phyloP scores from a whole-genome alignment of 2,888 invertebrate species.

The Xestia xanthographa region DNA sequence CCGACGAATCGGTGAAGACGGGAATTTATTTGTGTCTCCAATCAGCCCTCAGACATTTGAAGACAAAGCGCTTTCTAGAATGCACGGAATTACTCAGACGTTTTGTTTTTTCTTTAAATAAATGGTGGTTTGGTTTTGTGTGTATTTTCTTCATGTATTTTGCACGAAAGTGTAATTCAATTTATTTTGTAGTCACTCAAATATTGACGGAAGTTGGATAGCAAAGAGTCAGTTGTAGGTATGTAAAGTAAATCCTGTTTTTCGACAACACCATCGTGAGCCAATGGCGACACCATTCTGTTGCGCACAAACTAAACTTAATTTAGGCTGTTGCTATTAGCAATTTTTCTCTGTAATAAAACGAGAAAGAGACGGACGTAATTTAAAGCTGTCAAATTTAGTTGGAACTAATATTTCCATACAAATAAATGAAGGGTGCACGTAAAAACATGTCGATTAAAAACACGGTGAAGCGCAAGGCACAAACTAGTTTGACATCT shows the following conservation, averaged over 20 bases:
- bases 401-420: too few species aligned
- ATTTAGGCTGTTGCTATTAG: too few species aligned
- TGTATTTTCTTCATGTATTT: too few species aligned
- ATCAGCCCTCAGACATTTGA: constrained; percentile 80
- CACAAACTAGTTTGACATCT: too few species aligned
- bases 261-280: not conserved
- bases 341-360: too few species aligned
- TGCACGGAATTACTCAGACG: constrained; percentile 65
- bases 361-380: too few species aligned
- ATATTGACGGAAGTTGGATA: not conserved
- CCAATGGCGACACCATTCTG: too few species aligned
- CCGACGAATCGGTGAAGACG: constrained; percentile 72
- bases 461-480: too few species aligned
- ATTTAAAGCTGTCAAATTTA: too few species aligned
- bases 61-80: constrained; percentile 81
- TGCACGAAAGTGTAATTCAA: not conserved
- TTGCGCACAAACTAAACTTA: too few species aligned
- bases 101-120: constrained; percentile 55
- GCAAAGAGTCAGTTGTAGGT: not conserved
- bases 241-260: not conserved
- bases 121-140: constrained; percentile 13
- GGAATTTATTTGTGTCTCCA: constrained; percentile 86
- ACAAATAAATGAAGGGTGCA: too few species aligned
- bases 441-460: too few species aligned
- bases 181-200: not conserved